Evolutionary conservation across 1,140 invertebrate species (phyloP).

Genomic region (Tribolium castaneum): DNA sequence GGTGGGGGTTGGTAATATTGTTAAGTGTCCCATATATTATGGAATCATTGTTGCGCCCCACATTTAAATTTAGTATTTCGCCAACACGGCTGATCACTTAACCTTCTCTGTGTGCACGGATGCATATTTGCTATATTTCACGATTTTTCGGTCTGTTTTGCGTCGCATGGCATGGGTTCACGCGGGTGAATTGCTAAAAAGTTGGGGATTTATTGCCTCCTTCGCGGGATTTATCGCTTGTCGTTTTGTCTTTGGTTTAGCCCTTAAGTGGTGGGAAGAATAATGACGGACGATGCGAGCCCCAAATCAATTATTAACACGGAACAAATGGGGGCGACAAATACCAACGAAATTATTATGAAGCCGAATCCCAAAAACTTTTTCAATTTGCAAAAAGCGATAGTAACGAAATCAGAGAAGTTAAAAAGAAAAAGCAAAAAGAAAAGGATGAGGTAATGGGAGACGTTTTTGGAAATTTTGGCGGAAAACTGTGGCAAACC

Average conservation of each 20-base stretch:
- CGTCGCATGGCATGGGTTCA: neutral
- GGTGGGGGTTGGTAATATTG: constrained; percentile 55
- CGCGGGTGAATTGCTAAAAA: constrained; percentile 23
- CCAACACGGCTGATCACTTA: constrained; percentile 43
- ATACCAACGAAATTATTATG: neutral
- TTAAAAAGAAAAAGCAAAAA: too few species aligned
- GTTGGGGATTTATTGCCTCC: constrained; percentile 34
- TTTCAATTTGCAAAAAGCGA: too few species aligned
- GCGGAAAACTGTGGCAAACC: too few species aligned
- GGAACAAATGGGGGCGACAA: neutral
- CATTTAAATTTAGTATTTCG: constrained; percentile 58
- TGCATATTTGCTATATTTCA: constrained; percentile 16
- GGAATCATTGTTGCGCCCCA: constrained; percentile 58
- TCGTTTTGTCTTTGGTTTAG: constrained; percentile 33
- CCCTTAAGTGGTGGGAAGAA: constrained; percentile 4
- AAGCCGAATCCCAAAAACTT: neutral
- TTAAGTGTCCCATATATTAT: constrained; percentile 60
- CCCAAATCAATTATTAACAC: neutral
- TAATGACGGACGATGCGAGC: constrained; percentile 5
- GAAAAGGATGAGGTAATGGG: too few species aligned
- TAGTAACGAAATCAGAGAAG: too few species aligned
- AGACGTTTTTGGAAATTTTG: too few species aligned
- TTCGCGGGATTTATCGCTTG: constrained; percentile 36
- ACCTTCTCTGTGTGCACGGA: constrained; percentile 44
- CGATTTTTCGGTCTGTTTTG: neutral